Conservation (phyloP, 2,888 invertebrate genomes). For the Sesia bembeciformis region DNA sequence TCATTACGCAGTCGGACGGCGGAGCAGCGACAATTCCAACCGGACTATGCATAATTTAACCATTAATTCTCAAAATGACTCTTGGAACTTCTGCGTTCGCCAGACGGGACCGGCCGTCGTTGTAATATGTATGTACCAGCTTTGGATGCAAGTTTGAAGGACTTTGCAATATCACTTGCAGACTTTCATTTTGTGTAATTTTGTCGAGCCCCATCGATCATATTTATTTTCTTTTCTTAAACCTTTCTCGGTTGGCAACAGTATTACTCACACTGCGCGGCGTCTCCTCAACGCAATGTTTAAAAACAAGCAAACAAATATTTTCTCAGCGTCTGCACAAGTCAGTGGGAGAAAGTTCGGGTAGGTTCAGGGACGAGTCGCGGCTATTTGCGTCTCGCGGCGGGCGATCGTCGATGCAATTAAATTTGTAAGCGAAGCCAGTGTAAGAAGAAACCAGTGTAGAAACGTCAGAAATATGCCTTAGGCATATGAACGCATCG, state of each 20-base stretch:
- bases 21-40: conserved; percentile 57
- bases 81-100: conserved; percentile 53
- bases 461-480: too few relatives aligned
- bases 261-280: conserved; percentile 8
- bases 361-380: conserved; percentile 67
- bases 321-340: conserved; percentile 24
- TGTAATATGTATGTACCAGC: conserved; percentile 43
- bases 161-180: conserved; percentile 1
- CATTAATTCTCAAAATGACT: conserved; percentile 68
- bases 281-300: conserved; percentile 10
- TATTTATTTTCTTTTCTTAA: not conserved
- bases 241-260: conserved; percentile 5
- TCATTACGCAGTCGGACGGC: conserved; percentile 57
- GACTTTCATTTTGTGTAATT: conserved; percentile 1
- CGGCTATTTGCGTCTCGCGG: conserved; percentile 59
- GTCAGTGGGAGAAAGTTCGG: conserved; percentile 52
- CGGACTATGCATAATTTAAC: conserved; percentile 65
- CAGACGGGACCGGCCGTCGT: conserved; percentile 51
- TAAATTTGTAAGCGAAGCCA: conserved; percentile 56
- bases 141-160: conserved; percentile 41
- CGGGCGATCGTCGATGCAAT: conserved; percentile 70
- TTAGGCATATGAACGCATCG: too few relatives aligned
- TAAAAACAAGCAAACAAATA: conserved; percentile 34
- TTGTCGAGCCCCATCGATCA: not conserved
- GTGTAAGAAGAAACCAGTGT: too few relatives aligned